phyloP scores from a whole-genome alignment of 2,797 vertebrate genomes.

The Lithobates sylvaticus region DNA sequence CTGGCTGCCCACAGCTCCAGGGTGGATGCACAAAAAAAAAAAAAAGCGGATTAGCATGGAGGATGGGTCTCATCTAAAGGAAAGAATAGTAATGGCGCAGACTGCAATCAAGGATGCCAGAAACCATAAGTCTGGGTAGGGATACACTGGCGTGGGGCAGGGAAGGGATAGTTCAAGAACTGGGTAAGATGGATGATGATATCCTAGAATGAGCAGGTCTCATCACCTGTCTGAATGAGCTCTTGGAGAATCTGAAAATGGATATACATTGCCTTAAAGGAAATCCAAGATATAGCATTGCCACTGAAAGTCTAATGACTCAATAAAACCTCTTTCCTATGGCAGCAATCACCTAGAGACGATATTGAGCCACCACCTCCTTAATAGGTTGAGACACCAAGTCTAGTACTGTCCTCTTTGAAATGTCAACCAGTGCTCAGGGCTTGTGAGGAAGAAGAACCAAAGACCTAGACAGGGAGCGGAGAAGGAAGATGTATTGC shows the following conservation, averaged over 20 bases:
- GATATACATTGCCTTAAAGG: neutral
- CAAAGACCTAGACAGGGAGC: neutral
- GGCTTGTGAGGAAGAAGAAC: constrained; percentile 9
- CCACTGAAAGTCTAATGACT: neutral
- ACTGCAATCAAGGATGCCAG: too few relatives aligned
- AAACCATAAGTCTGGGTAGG: too few relatives aligned
- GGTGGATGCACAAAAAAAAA: too few relatives aligned
- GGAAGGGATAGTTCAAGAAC: too few relatives aligned
- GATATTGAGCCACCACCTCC: constrained; percentile 4
- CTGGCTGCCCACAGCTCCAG: too few relatives aligned
- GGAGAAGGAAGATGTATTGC: neutral
- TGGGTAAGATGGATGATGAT: too few relatives aligned
- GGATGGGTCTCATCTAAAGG: too few relatives aligned
- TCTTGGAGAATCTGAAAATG: too few relatives aligned
- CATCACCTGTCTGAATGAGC: neutral
- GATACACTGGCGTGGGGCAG: too few relatives aligned
- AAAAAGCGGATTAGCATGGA: too few relatives aligned
- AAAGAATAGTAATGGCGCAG: too few relatives aligned
- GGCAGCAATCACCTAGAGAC: constrained; percentile 4
- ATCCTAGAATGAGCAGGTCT: too few relatives aligned
- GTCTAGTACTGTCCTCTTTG: neutral
- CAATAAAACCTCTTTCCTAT: neutral
- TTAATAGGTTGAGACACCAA: constrained; percentile 26
- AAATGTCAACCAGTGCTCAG: constrained; percentile 39
- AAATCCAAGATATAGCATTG: neutral